Base-by-base conservation (phyloP, 2,888 invertebrate genomes). In the Dryobota labecula region DNA sequence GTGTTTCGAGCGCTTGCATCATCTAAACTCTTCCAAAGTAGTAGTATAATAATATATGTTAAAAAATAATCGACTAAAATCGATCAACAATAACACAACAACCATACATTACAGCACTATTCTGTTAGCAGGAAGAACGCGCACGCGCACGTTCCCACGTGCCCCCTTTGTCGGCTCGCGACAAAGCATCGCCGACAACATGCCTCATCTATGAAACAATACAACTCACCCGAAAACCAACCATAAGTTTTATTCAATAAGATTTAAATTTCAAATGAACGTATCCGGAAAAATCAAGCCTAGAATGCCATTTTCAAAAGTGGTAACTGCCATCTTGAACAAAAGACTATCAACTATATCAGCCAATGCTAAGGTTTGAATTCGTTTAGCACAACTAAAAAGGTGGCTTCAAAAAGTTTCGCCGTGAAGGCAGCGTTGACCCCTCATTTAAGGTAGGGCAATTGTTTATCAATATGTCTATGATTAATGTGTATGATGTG, bases 401-500 rank as follows among this genome's bases (percentile, higher is more conserved):
- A 67, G 49, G 70, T 62, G 53, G 66, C 62, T 71, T 76, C 67
- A 68, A 73, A 82, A 82, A 86, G 89, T 86, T 87, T 84, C 78
- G 80, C 86, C 86, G 80, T 82, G 86, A 87, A 86, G 84, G 78
- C 86, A 80, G 68, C 74, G 89, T 89, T 95, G 95, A 95, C 95
- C 94, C 92, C 94, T 94, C 92, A 94, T 95, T 94, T 94, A 94
- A 95, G 95, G 91, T 94, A 93, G 94, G 93, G 93, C 94, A 95
- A 95, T 95, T 95, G 95, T 95, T 95, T 95, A 95, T 96, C 94
- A 94, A 95, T 95, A 94, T 89, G 90, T 85, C 89, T 94, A 93
- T 94, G 94, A 94, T 94, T 91, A 94, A 95, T 94, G 94, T 91
- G 88, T 89, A 88, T 89, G 91, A 90, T 91, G 90, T 87, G 84